Base-by-base conservation (phyloP, 2,888 invertebrate genomes). In the Petrolisthes manimaculis region DNA sequence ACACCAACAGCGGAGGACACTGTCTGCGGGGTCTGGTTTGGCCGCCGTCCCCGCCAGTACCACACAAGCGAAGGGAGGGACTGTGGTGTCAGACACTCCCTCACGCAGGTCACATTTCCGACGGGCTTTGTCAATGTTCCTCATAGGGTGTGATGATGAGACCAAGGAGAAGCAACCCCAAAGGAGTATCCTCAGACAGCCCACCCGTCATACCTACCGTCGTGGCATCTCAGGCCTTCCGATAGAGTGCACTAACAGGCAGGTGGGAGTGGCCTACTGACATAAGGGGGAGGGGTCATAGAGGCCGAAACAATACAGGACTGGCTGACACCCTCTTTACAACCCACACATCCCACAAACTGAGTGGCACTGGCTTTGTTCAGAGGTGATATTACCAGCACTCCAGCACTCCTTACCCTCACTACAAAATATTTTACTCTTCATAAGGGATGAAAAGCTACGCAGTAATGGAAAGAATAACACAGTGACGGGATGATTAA, bases 161-260 rank as follows among this genome's bases (percentile, higher is more conserved):
- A 71, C 69, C 8, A 84, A 84, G 74, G 85, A 80, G 69, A 83
- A 87, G 37, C 37, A 78, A 3, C 83, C 69, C 51, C 84, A 83
- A 0, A 89, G 89, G 82, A 89, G 78, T 14, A 89, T 90, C 56
- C 86, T 90, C 1, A 77, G 90, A 51, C 90, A 84, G 21, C 90
- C 89, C 9, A 90, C 89, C 12, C 83, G 89, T 5, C 86, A 86
- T 51, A 61, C 82, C 2, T 89, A 89, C 69, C 82, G 86, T 5
- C 74, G 81, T 37, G 90, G 89, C 1, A 84, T 90, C 21, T 89
- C 90, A 18, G 90, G 90, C 6, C 81, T 90, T 9, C 89, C 89
- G 9, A 84, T 89, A 37, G 89, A 90, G 74, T 90, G 89, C 53
- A 89, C 84, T 24, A 86, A 78, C 56, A 89, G 84, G 56, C 78